Base-by-base conservation (phyloP, 2,797 vertebrate species). In the Pseudochaenichthys georgianus region DNA sequence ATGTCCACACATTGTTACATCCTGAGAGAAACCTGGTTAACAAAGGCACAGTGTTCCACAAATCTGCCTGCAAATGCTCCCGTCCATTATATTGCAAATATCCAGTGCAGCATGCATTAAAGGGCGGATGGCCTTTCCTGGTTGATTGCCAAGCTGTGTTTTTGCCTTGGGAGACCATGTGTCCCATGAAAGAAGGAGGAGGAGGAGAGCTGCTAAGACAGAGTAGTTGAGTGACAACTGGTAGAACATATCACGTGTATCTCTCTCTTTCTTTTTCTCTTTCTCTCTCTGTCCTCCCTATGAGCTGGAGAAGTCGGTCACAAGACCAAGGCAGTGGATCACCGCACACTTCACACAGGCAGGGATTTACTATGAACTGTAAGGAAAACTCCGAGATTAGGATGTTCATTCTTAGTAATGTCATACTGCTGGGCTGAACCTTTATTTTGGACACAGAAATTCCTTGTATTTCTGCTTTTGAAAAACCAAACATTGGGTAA, bases 111-210 rank as follows among this genome's bases (percentile, higher is more conserved):
- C 64, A 70, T 51, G 10, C 53, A 72, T 57, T 51, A 82, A 80
- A 57, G 57, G 83, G 57, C 16, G n/a, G 61, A 81, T 90, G 78
- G 84, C 80, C 83, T 88, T 90, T 86, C 54, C 75, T 87, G 75
- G 76, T 75, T 8, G 31, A 34, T 75, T 83, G 74, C 80, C 78
- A 88, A 86, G 80, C 81, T 0, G 51, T 77, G 75, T 88, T 88
- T 88, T 85, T 81, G 83, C 87, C 31, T 3, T 87, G 83, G 82
- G 85, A 92, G 85, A 87, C 72, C 91, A 89, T 93, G 92, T 90
- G 87, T 87, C 68, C 81, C 57, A 61, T 88, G 78, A 85, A 84
- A 84, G 70, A 4, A 81, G 70, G 64, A 77, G 77, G 63, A 64
- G 48, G 58, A 57, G 52, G 31, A 55, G 58, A 68, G 70, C 82